These are phyloP conservation scores for Neoseiulus cucumeris DNA, from an alignment of 1,140 invertebrate species.

Conservation along the genomic window DNA sequence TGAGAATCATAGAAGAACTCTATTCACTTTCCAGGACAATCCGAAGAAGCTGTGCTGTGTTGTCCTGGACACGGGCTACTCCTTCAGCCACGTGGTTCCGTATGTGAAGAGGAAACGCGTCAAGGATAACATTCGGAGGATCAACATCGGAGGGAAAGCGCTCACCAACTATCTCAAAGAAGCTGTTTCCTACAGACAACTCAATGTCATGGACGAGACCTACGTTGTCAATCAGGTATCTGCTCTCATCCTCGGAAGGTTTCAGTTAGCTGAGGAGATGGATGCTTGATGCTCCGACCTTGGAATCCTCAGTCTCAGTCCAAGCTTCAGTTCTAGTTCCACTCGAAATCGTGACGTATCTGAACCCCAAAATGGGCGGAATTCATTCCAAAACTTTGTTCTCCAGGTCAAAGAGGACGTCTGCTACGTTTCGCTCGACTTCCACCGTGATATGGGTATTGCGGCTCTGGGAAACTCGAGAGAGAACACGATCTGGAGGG, in stretches of 20 bases:
- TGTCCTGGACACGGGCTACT: conserved; percentile 80
- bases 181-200: conserved; percentile 76
- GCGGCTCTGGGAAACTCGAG: conserved; percentile 34
- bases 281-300: background rate
- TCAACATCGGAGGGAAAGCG: conserved; percentile 90
- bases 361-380: background rate
- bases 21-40: conserved; percentile 25
- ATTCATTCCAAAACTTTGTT: background rate
- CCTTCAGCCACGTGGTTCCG: conserved; percentile 83
- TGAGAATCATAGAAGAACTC: no score
- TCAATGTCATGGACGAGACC: conserved; percentile 98
- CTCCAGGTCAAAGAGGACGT: conserved; percentile 74
- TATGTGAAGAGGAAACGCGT: conserved; percentile 74
- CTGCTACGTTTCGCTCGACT: conserved; percentile 77
- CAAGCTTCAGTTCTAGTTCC: background rate
- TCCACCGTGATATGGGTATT: conserved; percentile 58
- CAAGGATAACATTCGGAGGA: conserved; percentile 50
- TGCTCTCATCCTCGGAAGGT: background rate
- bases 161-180: conserved; percentile 97
- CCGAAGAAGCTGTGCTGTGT: conserved; percentile 46
- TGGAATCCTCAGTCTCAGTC: background rate
- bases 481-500: conserved; percentile 47
- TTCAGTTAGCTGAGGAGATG: background rate
- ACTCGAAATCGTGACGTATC: background rate
- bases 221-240: conserved; percentile 79